Percentiles rank a stretch among this genome's conserved stretches.
These are phyloP conservation scores for Ceratosolen fusciceps DNA, from an alignment of 1,140 invertebrate species.

Conservation along the genomic window DNA sequence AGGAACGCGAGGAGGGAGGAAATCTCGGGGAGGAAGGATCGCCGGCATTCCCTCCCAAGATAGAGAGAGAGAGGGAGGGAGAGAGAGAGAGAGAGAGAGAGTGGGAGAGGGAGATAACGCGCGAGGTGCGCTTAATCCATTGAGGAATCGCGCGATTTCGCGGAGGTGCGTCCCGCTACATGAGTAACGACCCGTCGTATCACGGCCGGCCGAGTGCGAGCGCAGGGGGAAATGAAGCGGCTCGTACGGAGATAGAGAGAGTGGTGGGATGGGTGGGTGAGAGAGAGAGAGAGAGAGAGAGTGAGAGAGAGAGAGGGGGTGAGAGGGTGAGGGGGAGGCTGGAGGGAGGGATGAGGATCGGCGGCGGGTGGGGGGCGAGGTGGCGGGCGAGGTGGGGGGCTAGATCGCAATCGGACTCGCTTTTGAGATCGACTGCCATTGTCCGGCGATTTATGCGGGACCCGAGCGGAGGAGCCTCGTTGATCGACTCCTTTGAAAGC, in stretches of 20 bases:
- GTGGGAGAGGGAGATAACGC: too few species aligned
- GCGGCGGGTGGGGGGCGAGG: too few species aligned
- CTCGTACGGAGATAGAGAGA: too few species aligned
- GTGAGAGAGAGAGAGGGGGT: background rate
- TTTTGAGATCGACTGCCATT: constrained; percentile 21
- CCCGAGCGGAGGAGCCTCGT: background rate
- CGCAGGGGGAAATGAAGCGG: too few species aligned
- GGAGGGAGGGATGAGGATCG: too few species aligned
- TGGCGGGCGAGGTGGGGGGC: background rate
- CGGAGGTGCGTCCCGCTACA: background rate
- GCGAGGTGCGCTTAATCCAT: constrained; percentile 22
- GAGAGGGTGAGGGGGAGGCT: background rate
- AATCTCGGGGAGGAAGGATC: background rate
- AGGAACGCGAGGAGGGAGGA: background rate
- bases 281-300: too few species aligned
- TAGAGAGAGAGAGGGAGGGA: too few species aligned
- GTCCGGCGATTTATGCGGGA: constrained; percentile 26
- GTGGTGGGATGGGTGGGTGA: too few species aligned
- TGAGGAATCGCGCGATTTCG: constrained; percentile 38
- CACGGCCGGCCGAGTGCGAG: background rate
- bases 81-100: too few species aligned
- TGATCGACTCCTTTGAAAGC: constrained; percentile 15
- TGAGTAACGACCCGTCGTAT: background rate
- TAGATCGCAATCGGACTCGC: constrained; percentile 9
- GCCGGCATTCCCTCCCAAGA: background rate